These are phyloP conservation scores for Salvelinus alpinus DNA, from an alignment of 2,113 vertebrate species.

Conservation along the genomic window DNA sequence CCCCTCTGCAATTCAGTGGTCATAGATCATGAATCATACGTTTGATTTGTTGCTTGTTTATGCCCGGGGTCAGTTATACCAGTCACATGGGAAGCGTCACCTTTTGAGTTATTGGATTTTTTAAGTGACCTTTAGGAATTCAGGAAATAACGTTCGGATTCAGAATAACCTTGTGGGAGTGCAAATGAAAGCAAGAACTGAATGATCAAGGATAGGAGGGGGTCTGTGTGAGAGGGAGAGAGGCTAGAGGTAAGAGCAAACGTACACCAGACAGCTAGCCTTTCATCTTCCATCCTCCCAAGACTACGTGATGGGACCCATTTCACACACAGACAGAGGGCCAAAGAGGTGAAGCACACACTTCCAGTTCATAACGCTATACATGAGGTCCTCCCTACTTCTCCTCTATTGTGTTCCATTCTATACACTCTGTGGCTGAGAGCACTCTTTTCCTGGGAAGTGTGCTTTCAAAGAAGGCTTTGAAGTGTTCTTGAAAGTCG, in stretches of 20 bases:
- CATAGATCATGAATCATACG: conserved; percentile 33
- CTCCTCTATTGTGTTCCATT: not conserved
- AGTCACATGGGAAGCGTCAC: conserved; percentile 23
- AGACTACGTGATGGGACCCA: not conserved
- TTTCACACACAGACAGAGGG: conserved; percentile 21
- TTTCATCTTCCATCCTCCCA: not conserved
- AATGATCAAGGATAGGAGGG: not conserved
- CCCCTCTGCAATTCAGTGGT: conserved; percentile 4
- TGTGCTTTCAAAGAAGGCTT: not conserved
- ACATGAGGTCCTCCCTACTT: not conserved
- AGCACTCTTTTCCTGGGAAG: conserved; percentile 12
- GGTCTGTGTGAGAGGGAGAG: not conserved
- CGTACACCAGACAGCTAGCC: not conserved
- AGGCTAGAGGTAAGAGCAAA: not conserved
- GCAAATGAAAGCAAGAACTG: not conserved
- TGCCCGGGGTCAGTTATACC: not conserved
- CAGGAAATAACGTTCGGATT: conserved; percentile 28
- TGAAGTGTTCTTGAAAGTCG: conserved; percentile 32
- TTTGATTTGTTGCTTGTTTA: conserved; percentile 53
- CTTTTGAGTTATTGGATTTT: conserved; percentile 30
- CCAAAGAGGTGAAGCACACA: not conserved
- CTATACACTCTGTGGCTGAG: conserved; percentile 12
- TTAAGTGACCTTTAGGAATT: conserved; percentile 49
- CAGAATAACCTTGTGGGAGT: conserved; percentile 6
- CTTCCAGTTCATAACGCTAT: not conserved